Base-by-base conservation (phyloP, 2,113 vertebrate species). In the Pterophyllum scalare region DNA sequence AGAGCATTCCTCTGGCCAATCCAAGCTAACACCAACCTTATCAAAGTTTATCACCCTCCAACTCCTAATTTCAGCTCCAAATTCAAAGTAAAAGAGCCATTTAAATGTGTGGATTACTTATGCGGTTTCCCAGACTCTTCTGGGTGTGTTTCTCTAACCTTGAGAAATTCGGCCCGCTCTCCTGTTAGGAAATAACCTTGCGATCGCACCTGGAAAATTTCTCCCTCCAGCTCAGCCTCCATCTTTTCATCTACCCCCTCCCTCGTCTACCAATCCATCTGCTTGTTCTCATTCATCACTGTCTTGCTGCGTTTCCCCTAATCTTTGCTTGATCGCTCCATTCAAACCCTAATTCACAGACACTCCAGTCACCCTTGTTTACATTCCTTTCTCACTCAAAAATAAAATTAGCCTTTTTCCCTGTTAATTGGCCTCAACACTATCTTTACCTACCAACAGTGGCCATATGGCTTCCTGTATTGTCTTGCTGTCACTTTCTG, bases 241-340 rank as follows among this genome's bases (percentile, higher is more conserved):
- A 24, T 84, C 80, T 70, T 62, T 78, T 82, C 28, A 61, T 60
- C 56, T 54, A n/a, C 76, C 77, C 40, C 64, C 83, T 75, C 81
- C 85, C 59, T 38, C 33, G 9, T 28, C 33, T 31, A 49, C 33
- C 57, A 12, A 76, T 52, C 89, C 84, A 85, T 91, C 86, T 87
- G 85, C 79, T 87, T 74, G 74, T 67, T 74, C 74, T 80, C 88
- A 90, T 90, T 85, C 59, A 87, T 87, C 86, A 87, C 62, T 40
- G 75, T 60, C 82, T 62, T 2, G 5, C 76, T 78, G 64, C 43
- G 62, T 82, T 84, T 64, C 78, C n/a, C 52, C 40, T 78, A 56
- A 88, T 90, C 74, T 76, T 72, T 43, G 72, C 52, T 54, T 54
- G 24, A 82, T 84, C 58, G 14, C 77, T 75, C 72, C 54, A 64